These are phyloP conservation scores for Butorides virescens DNA, from an alignment of 2,113 vertebrate genomes.

Conservation along the genomic window DNA sequence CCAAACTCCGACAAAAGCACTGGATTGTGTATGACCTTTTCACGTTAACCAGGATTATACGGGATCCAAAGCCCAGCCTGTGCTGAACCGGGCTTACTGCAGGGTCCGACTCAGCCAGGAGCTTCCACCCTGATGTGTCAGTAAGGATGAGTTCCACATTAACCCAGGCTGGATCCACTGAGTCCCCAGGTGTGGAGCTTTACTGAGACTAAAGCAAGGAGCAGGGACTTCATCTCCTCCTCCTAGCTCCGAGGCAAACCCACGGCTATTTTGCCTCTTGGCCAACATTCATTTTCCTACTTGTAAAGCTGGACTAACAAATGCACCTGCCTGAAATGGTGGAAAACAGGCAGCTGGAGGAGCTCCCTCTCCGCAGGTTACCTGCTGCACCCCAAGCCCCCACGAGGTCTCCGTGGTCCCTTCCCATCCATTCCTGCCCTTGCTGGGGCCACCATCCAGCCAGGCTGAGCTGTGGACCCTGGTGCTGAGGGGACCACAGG, in stretches of 20 bases:
- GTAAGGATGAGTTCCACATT: not conserved
- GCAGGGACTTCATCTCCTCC: not conserved
- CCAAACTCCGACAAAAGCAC: not conserved
- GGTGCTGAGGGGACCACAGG: not conserved
- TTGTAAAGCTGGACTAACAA: not conserved
- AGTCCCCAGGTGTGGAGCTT: not conserved
- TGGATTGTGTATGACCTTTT: not conserved
- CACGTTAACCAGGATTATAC: not conserved
- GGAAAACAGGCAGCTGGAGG: fast-evolving
- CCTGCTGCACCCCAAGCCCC: not conserved
- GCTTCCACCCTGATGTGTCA: not conserved
- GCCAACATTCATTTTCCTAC: not conserved
- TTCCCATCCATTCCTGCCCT: not conserved
- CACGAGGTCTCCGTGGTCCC: fast-evolving
- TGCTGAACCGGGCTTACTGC: fast-evolving
- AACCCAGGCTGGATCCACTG: not conserved
- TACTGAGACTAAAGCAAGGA: not conserved
- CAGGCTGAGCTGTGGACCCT: not conserved
- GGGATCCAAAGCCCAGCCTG: not conserved
- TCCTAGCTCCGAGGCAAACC: not conserved
- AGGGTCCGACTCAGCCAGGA: not conserved
- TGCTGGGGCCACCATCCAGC: not conserved
- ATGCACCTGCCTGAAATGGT: not conserved
- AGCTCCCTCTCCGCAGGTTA: not conserved
- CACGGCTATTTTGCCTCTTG: not conserved